Evolutionary conservation across 2,797 vertebrate species (phyloP).

Genomic region (Loriculus beryllinus): DNA sequence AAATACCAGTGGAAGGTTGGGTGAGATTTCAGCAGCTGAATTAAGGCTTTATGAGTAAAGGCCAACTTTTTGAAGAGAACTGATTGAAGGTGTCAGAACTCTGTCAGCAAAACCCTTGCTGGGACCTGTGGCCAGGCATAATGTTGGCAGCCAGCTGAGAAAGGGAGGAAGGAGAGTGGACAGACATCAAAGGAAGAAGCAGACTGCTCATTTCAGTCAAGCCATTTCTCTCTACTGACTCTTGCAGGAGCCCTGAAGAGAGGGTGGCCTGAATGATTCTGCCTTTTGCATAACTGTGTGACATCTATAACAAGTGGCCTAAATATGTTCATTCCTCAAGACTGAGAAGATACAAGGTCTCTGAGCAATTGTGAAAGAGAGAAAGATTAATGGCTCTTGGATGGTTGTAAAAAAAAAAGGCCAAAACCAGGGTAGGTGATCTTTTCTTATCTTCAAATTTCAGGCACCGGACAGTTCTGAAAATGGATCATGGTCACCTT

Average conservation of each 20-base stretch:
- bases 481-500: neutral
- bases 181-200: neutral
- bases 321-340: neutral
- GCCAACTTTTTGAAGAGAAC: neutral
- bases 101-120: neutral
- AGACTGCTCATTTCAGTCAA: neutral
- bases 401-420: neutral
- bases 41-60: neutral
- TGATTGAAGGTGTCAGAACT: neutral
- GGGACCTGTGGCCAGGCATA: neutral
- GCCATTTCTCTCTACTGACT: neutral
- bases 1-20: neutral
- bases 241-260: neutral
- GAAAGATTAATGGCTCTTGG: neutral
- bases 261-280: neutral
- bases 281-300: neutral
- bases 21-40: neutral
- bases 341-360: neutral
- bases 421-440: neutral
- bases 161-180: neutral
- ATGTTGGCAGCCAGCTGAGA: neutral
- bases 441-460: neutral
- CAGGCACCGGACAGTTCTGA: neutral
- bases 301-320: neutral
- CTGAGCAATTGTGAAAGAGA: neutral